A percentile compares a stretch with the other conserved stretches of the same genome.
Conservation (phyloP, 2,113 vertebrate species). For the Saimiri boliviensis region DNA sequence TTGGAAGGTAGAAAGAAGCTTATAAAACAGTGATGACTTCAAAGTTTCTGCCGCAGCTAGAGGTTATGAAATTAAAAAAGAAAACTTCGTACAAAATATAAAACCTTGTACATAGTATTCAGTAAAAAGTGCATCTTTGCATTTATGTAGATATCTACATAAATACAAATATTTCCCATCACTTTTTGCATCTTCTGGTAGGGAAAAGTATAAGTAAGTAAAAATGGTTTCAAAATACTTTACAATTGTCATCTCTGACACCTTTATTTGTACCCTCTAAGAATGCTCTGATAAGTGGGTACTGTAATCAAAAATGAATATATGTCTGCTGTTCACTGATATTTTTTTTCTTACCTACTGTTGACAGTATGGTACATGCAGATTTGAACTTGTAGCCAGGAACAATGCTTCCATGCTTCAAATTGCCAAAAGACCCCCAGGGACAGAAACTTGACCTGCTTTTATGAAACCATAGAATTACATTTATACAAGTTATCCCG, state of each 20-base stretch:
- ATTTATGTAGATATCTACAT: slow-evolving; percentile 55
- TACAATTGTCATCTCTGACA: slow-evolving; percentile 19
- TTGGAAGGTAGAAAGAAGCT: slow-evolving; percentile 18
- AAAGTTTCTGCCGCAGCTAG: slow-evolving; percentile 53
- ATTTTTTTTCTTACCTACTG: slow-evolving; percentile 66
- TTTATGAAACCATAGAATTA: slow-evolving; percentile 91
- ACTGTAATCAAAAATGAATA: slow-evolving; percentile 61
- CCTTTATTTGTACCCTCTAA: slow-evolving; percentile 28
- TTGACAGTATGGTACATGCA: slow-evolving; percentile 73
- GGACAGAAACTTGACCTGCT: slow-evolving; percentile 88
- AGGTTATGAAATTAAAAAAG: slow-evolving; percentile 26
- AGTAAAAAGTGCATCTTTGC: slow-evolving; percentile 5
- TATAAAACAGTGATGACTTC: slow-evolving; percentile 29
- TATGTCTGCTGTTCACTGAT: slow-evolving; percentile 52
- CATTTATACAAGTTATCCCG: slow-evolving; percentile 88
- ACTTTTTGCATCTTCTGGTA: neutral
- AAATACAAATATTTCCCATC: slow-evolving; percentile 5
- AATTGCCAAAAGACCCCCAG: slow-evolving; percentile 84
- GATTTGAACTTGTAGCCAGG: slow-evolving; percentile 84
- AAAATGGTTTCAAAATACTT: slow-evolving; percentile 23
- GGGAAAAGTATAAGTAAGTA: slow-evolving; percentile 43
- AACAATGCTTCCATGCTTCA: slow-evolving; percentile 84
- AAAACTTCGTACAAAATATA: neutral
- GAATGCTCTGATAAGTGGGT: slow-evolving; percentile 38
- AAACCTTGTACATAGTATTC: slow-evolving; percentile 49